Percentiles rank a stretch among this genome's conserved stretches.
Evolutionary conservation across 2,113 vertebrate species (phyloP).

Genomic region (Gambusia holbrooki): DNA sequence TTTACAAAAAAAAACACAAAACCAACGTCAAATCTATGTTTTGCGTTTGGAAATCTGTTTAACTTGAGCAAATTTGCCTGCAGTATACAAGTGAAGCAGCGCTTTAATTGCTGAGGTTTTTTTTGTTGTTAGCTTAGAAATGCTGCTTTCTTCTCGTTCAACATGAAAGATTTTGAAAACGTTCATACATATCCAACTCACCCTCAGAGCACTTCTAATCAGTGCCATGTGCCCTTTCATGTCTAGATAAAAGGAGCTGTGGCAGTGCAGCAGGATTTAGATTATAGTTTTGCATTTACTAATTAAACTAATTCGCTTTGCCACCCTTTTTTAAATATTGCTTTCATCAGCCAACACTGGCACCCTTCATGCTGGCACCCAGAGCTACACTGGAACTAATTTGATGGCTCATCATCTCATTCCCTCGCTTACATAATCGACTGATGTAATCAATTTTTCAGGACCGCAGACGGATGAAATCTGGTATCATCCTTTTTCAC

Average conservation of each 20-base stretch:
- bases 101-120: background rate
- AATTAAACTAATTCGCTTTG: conserved; percentile 20
- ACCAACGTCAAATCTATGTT: conserved; percentile 4
- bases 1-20: background rate
- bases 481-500: conserved; percentile 25
- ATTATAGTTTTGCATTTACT: background rate
- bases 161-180: background rate
- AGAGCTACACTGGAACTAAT: conserved; percentile 28
- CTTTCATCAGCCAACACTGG: conserved; percentile 22
- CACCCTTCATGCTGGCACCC: conserved; percentile 21
- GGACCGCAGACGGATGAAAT: conserved; percentile 47
- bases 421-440: conserved; percentile 38
- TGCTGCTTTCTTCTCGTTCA: background rate
- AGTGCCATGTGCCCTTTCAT: background rate
- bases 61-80: conserved; percentile 1
- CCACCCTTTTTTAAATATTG: conserved; percentile 8
- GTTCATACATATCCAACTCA: background rate
- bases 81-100: background rate
- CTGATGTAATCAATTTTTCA: conserved; percentile 52
- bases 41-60: conserved; percentile 4
- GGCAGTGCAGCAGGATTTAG: background rate
- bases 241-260: background rate
- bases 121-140: background rate
- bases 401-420: conserved; percentile 39
- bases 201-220: background rate